phyloP scores from a whole-genome alignment of 2,797 vertebrate genomes.

The Halcyon smyrnensis region DNA sequence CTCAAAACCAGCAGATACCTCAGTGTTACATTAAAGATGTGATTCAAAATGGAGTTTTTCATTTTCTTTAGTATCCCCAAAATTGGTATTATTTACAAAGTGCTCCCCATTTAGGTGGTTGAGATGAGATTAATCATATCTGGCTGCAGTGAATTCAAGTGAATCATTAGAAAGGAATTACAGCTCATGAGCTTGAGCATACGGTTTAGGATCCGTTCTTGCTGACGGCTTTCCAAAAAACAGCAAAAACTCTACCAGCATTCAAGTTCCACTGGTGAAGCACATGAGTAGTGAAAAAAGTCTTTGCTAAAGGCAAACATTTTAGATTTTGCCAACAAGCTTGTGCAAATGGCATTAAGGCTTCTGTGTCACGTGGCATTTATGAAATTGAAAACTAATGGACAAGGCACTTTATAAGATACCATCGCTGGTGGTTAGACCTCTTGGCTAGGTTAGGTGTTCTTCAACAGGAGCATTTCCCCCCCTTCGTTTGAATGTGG shows the following conservation, averaged over 20 bases:
- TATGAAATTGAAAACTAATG: neutral
- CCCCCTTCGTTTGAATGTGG: neutral
- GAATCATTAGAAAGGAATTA: neutral
- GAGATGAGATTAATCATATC: neutral
- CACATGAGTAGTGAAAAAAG: neutral
- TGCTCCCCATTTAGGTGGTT: neutral
- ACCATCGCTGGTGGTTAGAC: neutral
- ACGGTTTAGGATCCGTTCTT: neutral
- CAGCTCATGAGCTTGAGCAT: neutral
- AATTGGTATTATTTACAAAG: neutral
- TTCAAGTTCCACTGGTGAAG: neutral
- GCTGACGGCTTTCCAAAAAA: neutral
- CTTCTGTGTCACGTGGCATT: neutral
- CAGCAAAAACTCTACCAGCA: neutral
- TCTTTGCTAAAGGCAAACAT: neutral
- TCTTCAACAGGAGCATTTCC: neutral
- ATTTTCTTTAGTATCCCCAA: neutral
- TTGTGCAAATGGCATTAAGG: neutral
- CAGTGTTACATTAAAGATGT: neutral
- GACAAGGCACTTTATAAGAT: neutral
- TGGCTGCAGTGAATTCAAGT: neutral
- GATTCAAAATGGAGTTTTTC: neutral
- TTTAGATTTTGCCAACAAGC: neutral
- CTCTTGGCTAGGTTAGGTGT: neutral
- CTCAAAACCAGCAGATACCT: neutral